phyloP scores from a whole-genome alignment of 35 echinoderm and acorn worm species.

The Strongylocentrotus purpuratus region DNA sequence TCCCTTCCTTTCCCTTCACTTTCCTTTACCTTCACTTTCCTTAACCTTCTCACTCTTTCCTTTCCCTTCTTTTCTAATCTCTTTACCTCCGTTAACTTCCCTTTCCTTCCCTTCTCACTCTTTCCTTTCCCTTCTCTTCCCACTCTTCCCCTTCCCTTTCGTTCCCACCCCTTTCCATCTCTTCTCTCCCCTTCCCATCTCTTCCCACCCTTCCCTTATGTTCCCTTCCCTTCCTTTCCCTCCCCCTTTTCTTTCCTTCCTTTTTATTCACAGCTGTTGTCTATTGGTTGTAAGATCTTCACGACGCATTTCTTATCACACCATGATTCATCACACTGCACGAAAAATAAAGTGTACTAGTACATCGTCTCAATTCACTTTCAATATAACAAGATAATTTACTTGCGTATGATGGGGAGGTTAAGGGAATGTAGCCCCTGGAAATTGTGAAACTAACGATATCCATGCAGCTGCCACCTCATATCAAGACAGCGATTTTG shows the following conservation, averaged over 20 bases:
- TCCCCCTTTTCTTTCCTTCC: not conserved
- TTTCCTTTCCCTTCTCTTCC: not conserved
- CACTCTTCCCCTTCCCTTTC: not conserved
- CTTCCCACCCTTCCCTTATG: not conserved
- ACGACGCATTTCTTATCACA: too few relatives aligned
- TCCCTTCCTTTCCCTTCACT: not conserved
- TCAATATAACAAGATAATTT: too few relatives aligned
- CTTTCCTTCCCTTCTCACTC: not conserved
- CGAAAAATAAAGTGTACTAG: too few relatives aligned
- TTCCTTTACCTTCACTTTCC: not conserved
- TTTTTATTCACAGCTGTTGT: not conserved
- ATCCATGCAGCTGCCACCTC: too few relatives aligned
- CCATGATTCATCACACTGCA: too few relatives aligned
- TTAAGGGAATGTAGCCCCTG: too few relatives aligned
- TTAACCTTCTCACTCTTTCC: not conserved
- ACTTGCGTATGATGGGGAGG: too few relatives aligned
- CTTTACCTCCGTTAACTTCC: not conserved
- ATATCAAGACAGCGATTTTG: too few relatives aligned
- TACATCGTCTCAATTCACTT: too few relatives aligned
- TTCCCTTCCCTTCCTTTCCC: not conserved
- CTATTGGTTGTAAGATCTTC: not conserved
- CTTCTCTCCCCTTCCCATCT: not conserved
- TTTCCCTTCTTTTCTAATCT: not conserved
- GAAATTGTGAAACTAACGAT: too few relatives aligned
- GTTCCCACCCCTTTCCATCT: not conserved